Evolutionary conservation across 2,888 invertebrate genomes (phyloP), one percentile per base, ranked within the genome.

Genomic region (Sipha maydis): DNA sequence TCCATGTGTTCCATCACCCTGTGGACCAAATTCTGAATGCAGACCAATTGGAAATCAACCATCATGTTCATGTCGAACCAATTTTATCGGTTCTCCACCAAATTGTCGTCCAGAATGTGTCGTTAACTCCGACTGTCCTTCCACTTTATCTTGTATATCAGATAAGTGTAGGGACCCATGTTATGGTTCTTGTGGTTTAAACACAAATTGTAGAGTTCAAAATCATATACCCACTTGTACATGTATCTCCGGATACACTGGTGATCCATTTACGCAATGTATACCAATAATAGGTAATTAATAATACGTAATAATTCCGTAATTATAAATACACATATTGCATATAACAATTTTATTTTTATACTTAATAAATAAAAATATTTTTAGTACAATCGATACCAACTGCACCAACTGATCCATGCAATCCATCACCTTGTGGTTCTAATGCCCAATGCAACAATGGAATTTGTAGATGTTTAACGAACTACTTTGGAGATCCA

Each of bases 241-340:
- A 41, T 95, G 95, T 91, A 92, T 93, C 5, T 91, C 92, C 86
- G 94, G 94, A 78, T 94, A 94, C 91, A 94, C 94, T 89, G 97
- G 97, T 71, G 95, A 96, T 93, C 95, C 96, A 67, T 96, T 96
- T 91, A 93, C 94, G 67, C 93, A 94, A 90, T 96, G 96, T 91
- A 93, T 92, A 90, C 92, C 93, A 78, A 93, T 94, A 92, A 93
- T 93, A 91, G 92, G 92, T 92, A 92, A 92, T 92, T 80, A 48
- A 85, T n/a, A n/a, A n/a, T 89, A 92, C 92, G 92, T 80, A 48
- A 85, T 80, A 48, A 85, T 89, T 38, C 54, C 19, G 2, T 82
- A 56, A 69, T 69, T 54, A 54, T 11, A 11, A 41, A 41, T 41
- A 9, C 8, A 41, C 31, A 41, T 67, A 73, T 54, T 48, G 1